Percentiles rank a stretch among this genome's conserved stretches.
These are phyloP conservation scores for Erebia epiphron DNA, from an alignment of 2,888 invertebrate species.

Conservation along the genomic window DNA sequence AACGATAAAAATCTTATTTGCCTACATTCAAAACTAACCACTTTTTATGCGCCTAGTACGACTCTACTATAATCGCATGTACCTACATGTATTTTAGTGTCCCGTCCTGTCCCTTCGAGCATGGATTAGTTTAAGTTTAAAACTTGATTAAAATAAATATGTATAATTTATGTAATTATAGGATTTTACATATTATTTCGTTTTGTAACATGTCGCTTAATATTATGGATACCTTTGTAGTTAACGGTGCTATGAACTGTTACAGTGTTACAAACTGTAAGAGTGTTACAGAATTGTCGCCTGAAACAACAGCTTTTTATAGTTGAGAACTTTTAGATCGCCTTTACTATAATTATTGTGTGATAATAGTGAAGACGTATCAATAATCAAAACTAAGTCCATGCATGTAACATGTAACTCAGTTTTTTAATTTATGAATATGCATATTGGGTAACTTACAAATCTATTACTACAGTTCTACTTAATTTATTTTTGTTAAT, in stretches of 20 bases:
- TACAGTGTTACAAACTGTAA: too few relatives aligned
- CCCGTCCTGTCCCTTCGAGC: background rate
- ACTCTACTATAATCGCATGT: background rate
- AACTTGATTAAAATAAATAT: background rate
- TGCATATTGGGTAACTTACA: too few relatives aligned
- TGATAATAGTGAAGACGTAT: background rate
- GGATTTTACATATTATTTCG: background rate
- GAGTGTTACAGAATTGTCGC: background rate
- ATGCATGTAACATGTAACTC: too few relatives aligned
- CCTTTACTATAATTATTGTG: background rate
- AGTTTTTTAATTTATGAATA: too few relatives aligned
- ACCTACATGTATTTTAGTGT: background rate
- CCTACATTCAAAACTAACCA: background rate
- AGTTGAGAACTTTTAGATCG: background rate
- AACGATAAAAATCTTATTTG: background rate
- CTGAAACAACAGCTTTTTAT: background rate
- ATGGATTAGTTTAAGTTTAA: background rate
- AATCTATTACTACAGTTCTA: too few relatives aligned
- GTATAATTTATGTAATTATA: background rate
- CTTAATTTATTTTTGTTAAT: too few relatives aligned
- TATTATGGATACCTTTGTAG: background rate
- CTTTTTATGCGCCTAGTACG: background rate
- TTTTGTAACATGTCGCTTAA: background rate
- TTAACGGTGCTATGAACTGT: background rate
- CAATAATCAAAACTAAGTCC: too few relatives aligned